Percentiles rank a stretch among this genome's conserved stretches.
Conservation (phyloP, 2,888 invertebrate species). For the Drosophila aldrichi region DNA sequence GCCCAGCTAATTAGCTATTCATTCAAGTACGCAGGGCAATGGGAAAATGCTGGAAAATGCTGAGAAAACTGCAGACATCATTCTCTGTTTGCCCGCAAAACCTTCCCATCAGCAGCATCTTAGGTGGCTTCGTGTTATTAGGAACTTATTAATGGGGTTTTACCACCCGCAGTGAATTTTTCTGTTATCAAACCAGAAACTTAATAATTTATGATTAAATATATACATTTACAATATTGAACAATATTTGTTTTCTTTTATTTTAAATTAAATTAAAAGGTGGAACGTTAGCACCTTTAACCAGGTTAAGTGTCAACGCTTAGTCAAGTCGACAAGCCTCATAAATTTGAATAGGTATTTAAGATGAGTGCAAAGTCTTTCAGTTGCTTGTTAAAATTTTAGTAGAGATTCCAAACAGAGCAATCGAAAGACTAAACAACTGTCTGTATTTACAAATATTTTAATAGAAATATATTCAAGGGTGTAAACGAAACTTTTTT, state of each 20-base stretch:
- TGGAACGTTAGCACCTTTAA: no score
- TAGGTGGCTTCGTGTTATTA: background rate
- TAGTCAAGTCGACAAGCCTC: background rate
- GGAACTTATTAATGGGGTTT: background rate
- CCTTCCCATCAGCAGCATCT: background rate
- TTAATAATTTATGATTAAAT: background rate
- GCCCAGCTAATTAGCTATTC: slow-evolving; percentile 67
- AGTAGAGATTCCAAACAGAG: background rate
- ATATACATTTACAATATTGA: no score
- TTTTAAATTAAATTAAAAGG: no score
- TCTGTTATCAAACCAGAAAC: background rate
- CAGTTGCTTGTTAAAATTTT: background rate
- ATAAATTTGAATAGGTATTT: background rate
- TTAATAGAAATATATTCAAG: no score
- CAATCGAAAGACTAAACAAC: no score
- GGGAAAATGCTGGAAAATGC: slow-evolving; percentile 24
- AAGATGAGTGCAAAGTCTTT: slow-evolving; percentile 6
- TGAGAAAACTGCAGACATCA: background rate
- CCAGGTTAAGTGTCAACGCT: background rate
- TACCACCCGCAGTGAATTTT: no score
- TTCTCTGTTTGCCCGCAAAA: background rate
- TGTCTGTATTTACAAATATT: no score
- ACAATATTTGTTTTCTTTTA: no score
- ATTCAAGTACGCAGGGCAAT: slow-evolving; percentile 31
- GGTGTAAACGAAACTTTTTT: background rate